Evolutionary conservation across 2,797 vertebrate genomes (phyloP).

Genomic region (Artibeus jamaicensis): DNA sequence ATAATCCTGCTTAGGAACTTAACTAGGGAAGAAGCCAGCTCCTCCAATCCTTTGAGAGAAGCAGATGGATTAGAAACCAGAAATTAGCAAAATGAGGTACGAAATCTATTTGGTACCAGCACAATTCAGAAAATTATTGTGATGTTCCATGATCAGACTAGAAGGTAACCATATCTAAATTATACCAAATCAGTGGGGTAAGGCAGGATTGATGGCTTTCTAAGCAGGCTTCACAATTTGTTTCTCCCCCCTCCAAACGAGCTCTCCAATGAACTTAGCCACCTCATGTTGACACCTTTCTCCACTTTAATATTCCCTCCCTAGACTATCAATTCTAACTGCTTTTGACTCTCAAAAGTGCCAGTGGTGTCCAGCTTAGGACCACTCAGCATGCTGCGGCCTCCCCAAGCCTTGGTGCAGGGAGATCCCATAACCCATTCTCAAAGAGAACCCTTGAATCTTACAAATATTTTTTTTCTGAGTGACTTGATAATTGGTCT

Average conservation of each 20-base stretch:
- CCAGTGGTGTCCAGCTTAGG: neutral
- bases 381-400: neutral
- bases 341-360: neutral
- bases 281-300: neutral
- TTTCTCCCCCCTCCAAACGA: neutral
- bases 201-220: neutral
- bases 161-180: neutral
- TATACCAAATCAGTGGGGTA: neutral
- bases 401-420: neutral
- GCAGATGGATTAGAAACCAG: neutral
- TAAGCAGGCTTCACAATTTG: neutral
- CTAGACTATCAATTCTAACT: neutral
- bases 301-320: neutral
- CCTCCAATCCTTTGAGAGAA: neutral
- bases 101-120: neutral
- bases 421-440: neutral
- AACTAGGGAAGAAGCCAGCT: slow-evolving; percentile 32
- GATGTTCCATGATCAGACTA: neutral
- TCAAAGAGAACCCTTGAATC: neutral
- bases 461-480: neutral
- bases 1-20: slow-evolving; percentile 55
- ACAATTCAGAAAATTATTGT: neutral
- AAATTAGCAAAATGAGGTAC: slow-evolving; percentile 23
- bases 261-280: neutral
- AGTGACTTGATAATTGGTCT: neutral